Evolutionary conservation across 2,113 vertebrate genomes (phyloP).

Genomic region (Riparia riparia): DNA sequence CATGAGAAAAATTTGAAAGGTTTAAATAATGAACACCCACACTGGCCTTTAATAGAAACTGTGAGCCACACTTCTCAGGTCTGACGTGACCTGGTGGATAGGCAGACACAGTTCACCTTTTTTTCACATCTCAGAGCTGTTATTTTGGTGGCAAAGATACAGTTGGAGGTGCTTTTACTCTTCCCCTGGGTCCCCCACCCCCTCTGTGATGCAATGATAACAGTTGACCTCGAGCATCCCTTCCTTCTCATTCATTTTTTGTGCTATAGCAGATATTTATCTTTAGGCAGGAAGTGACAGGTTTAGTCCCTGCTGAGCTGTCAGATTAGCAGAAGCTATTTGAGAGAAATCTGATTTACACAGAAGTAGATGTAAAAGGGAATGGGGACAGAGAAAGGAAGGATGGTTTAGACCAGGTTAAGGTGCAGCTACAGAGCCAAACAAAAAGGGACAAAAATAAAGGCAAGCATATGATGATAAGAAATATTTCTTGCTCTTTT

Average conservation of each 20-base stretch:
- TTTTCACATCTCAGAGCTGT: background rate
- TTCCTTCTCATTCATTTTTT: background rate
- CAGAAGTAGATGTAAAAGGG: background rate
- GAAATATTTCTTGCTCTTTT: background rate
- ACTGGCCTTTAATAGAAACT: background rate
- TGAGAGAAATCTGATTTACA: slow-evolving; percentile 26
- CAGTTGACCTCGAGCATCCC: background rate
- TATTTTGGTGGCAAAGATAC: background rate
- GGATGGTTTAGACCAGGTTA: background rate
- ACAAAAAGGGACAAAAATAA: background rate
- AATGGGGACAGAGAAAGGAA: background rate
- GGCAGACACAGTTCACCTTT: background rate
- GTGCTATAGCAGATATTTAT: background rate
- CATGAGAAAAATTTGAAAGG: background rate
- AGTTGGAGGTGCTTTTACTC: background rate
- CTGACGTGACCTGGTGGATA: background rate
- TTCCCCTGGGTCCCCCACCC: background rate
- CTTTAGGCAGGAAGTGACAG: background rate
- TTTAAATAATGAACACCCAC: background rate
- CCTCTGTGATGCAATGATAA: background rate
- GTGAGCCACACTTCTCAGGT: background rate
- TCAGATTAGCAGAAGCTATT: slow-evolving; percentile 29
- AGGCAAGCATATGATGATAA: background rate
- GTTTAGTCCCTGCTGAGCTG: slow-evolving; percentile 39
- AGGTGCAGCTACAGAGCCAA: background rate